Conservation (phyloP, 2,113 vertebrate genomes). For the Entelurus aequoreus region DNA sequence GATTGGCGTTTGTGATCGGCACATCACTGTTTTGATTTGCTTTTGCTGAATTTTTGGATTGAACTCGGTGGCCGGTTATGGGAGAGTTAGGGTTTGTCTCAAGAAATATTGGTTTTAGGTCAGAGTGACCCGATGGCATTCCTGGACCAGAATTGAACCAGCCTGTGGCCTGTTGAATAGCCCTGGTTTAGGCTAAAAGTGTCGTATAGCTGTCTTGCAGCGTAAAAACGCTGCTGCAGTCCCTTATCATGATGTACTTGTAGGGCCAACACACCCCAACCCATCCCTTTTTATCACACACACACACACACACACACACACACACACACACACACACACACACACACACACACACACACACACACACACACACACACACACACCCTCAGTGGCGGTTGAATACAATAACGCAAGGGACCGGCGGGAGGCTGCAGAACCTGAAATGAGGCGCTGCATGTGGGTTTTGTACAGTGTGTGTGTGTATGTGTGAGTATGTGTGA, state of each 20-base stretch:
- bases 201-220: constrained; percentile 44
- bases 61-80: no score
- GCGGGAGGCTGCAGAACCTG: constrained; percentile 42
- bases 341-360: background rate
- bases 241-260: constrained; percentile 45
- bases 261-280: constrained; percentile 44
- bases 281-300: constrained; percentile 9
- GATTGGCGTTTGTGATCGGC: no score
- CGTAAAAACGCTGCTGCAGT: constrained; percentile 51
- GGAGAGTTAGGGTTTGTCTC: no score
- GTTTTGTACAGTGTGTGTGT: background rate
- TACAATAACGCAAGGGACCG: constrained; percentile 52
- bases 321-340: background rate
- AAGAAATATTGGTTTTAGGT: no score
- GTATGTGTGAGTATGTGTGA: background rate
- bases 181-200: constrained; percentile 23
- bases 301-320: background rate
- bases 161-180: no score
- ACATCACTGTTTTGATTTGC: no score
- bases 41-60: no score
- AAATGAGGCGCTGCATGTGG: constrained; percentile 17
- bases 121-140: no score
- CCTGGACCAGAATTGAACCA: no score
- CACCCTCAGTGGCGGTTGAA: constrained; percentile 43
- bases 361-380: background rate